These are phyloP conservation scores for Brachycybe producta DNA, from an alignment of 2,888 invertebrate genomes.

Conservation along the genomic window DNA sequence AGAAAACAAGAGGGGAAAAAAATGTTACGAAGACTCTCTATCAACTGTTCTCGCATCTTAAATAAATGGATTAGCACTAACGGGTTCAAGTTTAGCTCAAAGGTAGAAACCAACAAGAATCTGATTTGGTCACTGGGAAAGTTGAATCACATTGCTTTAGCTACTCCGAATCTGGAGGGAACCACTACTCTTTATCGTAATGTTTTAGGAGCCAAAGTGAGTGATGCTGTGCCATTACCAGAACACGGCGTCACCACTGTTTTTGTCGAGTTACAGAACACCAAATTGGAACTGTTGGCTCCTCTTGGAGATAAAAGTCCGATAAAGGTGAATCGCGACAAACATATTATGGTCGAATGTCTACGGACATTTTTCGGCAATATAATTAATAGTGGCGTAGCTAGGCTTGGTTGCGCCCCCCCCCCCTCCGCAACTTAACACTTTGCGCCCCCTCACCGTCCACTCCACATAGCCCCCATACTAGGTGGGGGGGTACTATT, in stretches of 20 bases:
- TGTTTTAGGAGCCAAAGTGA: constrained; percentile 42
- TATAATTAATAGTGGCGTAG: too few species aligned
- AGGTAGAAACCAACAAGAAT: too few species aligned
- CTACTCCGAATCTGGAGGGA: constrained; percentile 41
- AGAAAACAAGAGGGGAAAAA: too few species aligned
- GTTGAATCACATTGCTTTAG: constrained; percentile 47
- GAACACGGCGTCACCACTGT: constrained; percentile 48
- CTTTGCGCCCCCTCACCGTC: too few species aligned
- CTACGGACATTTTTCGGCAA: too few species aligned
- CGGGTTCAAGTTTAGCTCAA: not conserved
- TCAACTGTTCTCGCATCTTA: constrained; percentile 36
- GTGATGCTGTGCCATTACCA: constrained; percentile 34
- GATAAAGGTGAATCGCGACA: constrained; percentile 32
- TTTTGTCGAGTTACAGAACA: constrained; percentile 45
- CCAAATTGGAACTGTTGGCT: constrained; percentile 45
- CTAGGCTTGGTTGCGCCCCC: too few species aligned
- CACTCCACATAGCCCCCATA: too few species aligned
- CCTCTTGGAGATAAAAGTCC: constrained; percentile 45
- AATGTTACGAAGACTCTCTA: too few species aligned
- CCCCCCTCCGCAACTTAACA: too few species aligned
- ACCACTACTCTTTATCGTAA: constrained; percentile 41
- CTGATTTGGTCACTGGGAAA: constrained; percentile 37
- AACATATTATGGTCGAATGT: too few species aligned
- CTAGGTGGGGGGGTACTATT: too few species aligned
- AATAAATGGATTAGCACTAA: not conserved